A percentile compares a stretch with the other conserved stretches of the same genome.
Evolutionary conservation across 1,140 invertebrate genomes (phyloP).

Genomic region (Druon quercuslanigerum): DNA sequence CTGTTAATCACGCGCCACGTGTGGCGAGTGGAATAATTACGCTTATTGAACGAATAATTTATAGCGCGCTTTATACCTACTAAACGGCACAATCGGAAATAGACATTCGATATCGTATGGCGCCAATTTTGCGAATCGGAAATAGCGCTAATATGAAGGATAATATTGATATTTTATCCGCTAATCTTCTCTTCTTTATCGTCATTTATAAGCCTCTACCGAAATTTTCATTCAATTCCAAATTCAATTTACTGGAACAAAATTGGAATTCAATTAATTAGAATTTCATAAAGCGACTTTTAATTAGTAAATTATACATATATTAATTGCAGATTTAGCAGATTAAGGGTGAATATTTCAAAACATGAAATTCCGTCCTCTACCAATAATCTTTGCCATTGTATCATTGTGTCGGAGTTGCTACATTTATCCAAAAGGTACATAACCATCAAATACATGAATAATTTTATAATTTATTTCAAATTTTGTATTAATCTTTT

Average conservation of each 20-base stretch:
- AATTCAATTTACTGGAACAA: background rate
- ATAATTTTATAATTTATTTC: background rate
- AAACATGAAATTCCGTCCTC: slow-evolving; percentile 55
- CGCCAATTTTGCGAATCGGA: background rate
- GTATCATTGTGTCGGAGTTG: slow-evolving; percentile 57
- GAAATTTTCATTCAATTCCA: slow-evolving; percentile 3
- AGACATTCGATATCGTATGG: slow-evolving; percentile 28
- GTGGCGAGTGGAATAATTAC: slow-evolving; percentile 30
- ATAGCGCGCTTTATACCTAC: slow-evolving; percentile 20
- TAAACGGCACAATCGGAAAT: slow-evolving; percentile 25
- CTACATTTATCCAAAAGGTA: slow-evolving; percentile 73
- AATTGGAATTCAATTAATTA: background rate
- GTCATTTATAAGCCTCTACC: slow-evolving; percentile 14
- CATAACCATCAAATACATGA: slow-evolving; percentile 33
- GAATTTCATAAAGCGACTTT: too few relatives aligned
- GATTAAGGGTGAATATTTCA: slow-evolving; percentile 8
- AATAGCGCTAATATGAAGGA: slow-evolving; percentile 1
- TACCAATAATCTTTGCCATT: slow-evolving; percentile 50
- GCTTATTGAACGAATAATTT: slow-evolving; percentile 30
- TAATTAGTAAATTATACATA: too few relatives aligned
- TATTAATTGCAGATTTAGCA: slow-evolving; percentile 4
- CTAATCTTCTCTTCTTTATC: background rate
- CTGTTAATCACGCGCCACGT: slow-evolving; percentile 30
- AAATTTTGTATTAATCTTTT: slow-evolving; percentile 21
- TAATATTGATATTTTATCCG: slow-evolving; percentile 19